Evolutionary conservation across 2,888 invertebrate genomes (phyloP), one percentile per base, ranked within the genome.

Genomic region (Cephus nigrinus): DNA sequence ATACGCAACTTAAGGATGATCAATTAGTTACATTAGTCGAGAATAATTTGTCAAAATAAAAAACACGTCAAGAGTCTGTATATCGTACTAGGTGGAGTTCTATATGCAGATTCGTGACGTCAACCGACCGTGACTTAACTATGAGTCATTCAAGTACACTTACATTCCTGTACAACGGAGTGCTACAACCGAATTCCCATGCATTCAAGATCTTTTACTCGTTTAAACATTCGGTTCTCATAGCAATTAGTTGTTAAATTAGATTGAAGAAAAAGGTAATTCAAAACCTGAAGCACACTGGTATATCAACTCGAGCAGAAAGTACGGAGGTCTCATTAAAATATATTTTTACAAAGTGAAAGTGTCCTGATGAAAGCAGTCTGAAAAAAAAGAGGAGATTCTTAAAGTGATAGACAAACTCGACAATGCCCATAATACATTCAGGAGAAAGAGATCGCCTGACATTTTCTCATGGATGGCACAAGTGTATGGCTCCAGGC

Each of bases 301-400:
- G 40, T 55, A 23, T 23, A 55, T 23, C 0, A 4, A 23, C 9
- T 55, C 23, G 23, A 55, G 23, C 40, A 15, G 40, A 55, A 55
- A 23, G 40, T 55, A 55, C 40, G 23, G 23, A 23, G 40, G 0
- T 55, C 40, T 23, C 5, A 55, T 55, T 55, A 55, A 88, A 98
- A 98, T 69, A 96, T 94, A 92, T 95, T 95, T 12, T 97, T 96
- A 85, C 95, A 96, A 88, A 95, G 95, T 32, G 97, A 96, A 91
- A 98, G 97, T 15, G 96, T 98, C 92, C 98, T 98, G 35, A 99
- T 95, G 89, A 98, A 96, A 76, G 97, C 98, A 82, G 95, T 95
- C 94, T 95, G 92, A 79, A 93, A 93, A 81, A 83, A 83, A 82
- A 76, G 75, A 79, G 73, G 78, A 73, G 81, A 73, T 36, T 40